These are phyloP conservation scores for Oncorhynchus kisutch DNA, from an alignment of 2,113 vertebrate species.

Conservation along the genomic window DNA sequence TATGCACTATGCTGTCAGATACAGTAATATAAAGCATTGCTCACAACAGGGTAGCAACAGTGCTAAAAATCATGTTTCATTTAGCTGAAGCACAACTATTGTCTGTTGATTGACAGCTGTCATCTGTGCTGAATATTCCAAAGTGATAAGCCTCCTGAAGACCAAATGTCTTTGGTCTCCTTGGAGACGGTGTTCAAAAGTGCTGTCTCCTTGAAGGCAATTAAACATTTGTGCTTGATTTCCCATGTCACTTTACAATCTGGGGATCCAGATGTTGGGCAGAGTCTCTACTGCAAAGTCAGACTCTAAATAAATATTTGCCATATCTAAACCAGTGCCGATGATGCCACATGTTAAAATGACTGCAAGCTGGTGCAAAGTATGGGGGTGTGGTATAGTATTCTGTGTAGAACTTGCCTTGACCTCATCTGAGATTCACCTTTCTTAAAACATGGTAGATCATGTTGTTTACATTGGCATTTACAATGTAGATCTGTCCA, in stretches of 20 bases:
- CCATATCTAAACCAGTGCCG: not conserved
- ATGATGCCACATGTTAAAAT: slow-evolving; percentile 4
- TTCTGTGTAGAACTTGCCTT: not conserved
- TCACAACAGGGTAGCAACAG: not conserved
- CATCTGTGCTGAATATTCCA: not conserved
- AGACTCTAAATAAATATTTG: slow-evolving; percentile 20
- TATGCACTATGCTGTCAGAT: not conserved
- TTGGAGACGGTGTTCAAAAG: slow-evolving; percentile 8
- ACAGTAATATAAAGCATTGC: not conserved
- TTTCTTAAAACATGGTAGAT: not conserved
- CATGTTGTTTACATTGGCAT: not conserved
- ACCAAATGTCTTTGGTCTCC: not conserved
- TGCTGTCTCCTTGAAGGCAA: slow-evolving; percentile 14
- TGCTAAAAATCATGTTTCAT: not conserved
- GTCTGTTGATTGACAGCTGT: slow-evolving; percentile 13
- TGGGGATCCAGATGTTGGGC: slow-evolving; percentile 20
- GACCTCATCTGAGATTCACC: not conserved
- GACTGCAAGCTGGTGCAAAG: not conserved
- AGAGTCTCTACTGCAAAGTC: not conserved
- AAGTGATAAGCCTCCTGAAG: slow-evolving; percentile 4
- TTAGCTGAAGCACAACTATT: not conserved
- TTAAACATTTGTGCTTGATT: slow-evolving; percentile 28
- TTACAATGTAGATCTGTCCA: not conserved
- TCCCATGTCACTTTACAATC: slow-evolving; percentile 21
- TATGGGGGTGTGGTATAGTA: not conserved